phyloP scores from a whole-genome alignment of 1,140 invertebrate species.

The Leptopilina clavipes region DNA sequence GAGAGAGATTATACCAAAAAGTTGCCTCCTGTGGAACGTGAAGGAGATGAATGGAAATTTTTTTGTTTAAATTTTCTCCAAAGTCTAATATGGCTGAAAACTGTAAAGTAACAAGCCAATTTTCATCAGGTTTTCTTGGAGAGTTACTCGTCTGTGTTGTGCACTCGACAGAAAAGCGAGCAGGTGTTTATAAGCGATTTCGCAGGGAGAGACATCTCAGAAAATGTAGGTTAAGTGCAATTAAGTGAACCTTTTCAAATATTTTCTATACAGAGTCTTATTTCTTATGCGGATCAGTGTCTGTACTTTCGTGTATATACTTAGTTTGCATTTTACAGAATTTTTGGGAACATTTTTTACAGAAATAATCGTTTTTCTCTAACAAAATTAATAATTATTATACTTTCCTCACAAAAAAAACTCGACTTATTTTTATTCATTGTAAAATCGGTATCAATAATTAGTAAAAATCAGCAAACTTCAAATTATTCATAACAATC shows the following conservation, averaged over 20 bases:
- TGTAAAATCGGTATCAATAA: no score
- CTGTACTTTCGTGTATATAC: no score
- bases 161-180: background rate
- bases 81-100: background rate
- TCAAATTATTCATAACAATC: no score
- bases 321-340: no score
- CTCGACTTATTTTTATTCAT: no score
- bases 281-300: no score
- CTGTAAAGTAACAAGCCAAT: background rate
- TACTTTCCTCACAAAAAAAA: no score
- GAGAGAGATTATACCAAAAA: no score
- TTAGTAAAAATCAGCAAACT: no score
- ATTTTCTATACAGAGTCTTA: background rate
- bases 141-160: background rate
- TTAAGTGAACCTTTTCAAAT: constrained; percentile 1
- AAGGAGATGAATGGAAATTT: background rate
- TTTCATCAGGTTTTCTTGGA: background rate
- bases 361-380: no score
- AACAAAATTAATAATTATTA: no score
- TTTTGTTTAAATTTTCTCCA: background rate
- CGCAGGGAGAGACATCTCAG: background rate
- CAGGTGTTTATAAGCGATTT: background rate
- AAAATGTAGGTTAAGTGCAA: background rate
- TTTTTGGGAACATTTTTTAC: no score
- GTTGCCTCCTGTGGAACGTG: background rate